Base-by-base conservation (phyloP, 2,113 vertebrate genomes). In the Noturus placidus region DNA sequence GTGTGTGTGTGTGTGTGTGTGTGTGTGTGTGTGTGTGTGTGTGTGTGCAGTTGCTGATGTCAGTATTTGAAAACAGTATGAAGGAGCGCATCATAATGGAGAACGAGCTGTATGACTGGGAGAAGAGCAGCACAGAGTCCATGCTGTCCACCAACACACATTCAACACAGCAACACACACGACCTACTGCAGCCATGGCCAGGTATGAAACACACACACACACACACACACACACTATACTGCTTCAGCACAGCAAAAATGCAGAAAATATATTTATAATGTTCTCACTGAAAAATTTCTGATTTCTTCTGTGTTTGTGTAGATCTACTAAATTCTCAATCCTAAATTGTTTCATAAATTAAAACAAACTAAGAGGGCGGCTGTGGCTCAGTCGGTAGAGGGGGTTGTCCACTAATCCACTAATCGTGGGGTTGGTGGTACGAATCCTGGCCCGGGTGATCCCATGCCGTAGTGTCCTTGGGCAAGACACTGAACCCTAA, bases 1-100 rank as follows among this genome's bases (percentile, higher is more conserved):
- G 25, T 78, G n/a, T 86, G 20, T 84, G 74, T 76, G 46, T 46
- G 13, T 78, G n/a, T 86, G 20, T 84, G 80, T 76, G 61, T 46
- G 19, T 78, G n/a, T 86, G 20, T 84, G 80, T 56, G 46, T 33
- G 19, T 78, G n/a, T 86, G 20, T 84, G 80, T 77, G 83, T 38
- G 33, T 79, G 61, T 82, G 56, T 86, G n/a, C 93, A 99, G 98
- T 92, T 99, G 93, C 96, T 99, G 92, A 99, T 99, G 98, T 97
- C 97, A 0, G 97, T 99, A 93, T 99, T 99, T 79, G 98, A 99
- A 95, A 98, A 97, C 95, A 99, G 98, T 94, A 99, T 98, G 97
- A 99, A 99, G 92, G 98, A 99, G 90, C 95, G 98, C 50, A 96
- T 97, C 90, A 97, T 99, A 89, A 98, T 97, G 0, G 98, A 99